phyloP scores from a whole-genome alignment of 2,888 invertebrate genomes.

The Drosophila flavopinicola region DNA sequence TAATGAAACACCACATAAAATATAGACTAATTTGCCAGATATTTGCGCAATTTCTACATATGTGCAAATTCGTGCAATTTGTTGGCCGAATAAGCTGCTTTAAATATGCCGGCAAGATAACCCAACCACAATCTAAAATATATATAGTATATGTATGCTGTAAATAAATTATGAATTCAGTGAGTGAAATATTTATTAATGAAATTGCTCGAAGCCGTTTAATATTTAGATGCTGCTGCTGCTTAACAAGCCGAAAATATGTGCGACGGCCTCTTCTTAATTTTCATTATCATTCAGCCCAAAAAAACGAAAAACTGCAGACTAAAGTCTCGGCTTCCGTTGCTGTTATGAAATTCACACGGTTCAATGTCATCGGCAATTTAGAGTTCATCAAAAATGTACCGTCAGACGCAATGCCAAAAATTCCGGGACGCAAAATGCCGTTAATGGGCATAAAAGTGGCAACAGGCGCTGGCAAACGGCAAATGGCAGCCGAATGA shows the following conservation, averaged over 20 bases:
- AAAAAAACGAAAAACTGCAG: neutral
- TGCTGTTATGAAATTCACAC: constrained; percentile 47
- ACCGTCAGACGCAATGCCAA: constrained; percentile 39
- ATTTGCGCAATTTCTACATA: constrained; percentile 40
- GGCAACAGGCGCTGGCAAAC: constrained; percentile 61
- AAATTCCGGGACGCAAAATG: constrained; percentile 51
- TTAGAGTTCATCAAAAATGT: constrained; percentile 74
- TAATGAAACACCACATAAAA: constrained; percentile 52
- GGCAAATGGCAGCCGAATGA: constrained; percentile 58
- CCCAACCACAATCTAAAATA: constrained; percentile 13
- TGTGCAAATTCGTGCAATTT: constrained; percentile 30
- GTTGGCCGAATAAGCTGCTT: constrained; percentile 25
- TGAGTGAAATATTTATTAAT: constrained; percentile 65
- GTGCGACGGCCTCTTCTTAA: constrained; percentile 23
- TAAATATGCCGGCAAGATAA: constrained; percentile 26
- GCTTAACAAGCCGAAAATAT: constrained; percentile 37
- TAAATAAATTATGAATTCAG: constrained; percentile 47
- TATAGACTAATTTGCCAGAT: constrained; percentile 63
- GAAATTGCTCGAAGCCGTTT: constrained; percentile 62
- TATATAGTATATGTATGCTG: constrained; percentile 7
- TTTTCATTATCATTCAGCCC: constrained; percentile 35
- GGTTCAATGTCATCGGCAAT: constrained; percentile 69
- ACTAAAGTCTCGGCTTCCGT: neutral
- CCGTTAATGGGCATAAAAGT: constrained; percentile 72
- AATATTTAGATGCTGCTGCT: constrained; percentile 57